Evolutionary conservation across 2,888 invertebrate species (phyloP), one percentile per base, ranked within the genome.

Genomic region (Rapana venosa): DNA sequence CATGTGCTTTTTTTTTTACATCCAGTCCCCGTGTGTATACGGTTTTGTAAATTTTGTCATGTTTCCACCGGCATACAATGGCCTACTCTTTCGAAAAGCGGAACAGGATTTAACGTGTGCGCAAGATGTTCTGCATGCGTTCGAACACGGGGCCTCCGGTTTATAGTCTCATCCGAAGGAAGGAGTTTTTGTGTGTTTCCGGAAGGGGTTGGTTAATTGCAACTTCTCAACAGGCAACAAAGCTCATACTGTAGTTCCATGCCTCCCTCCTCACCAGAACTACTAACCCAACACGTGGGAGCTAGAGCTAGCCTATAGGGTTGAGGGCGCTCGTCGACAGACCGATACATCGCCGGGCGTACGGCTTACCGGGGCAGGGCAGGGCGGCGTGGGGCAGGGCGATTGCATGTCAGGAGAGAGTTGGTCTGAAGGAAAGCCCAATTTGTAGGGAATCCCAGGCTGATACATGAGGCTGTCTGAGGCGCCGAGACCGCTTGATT

Each of bases 381-480:
- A 11, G 35, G 32, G 6, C 79, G 20, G 20, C 35, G 22, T 8
- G 20, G 47, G 26, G 47, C 5, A 26, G 15, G 84, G 84, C 84
- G 47, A 47, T 84, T 58, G 84, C 84, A 84, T 86, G 86, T 86
- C 86, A 86, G 86, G 61, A 58, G 2, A 6, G 61, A 61, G n/a
- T 86, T 86, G 58, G 30, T 47, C 32, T 66, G 61, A 30, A 86
- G 66, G 61, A 61, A 32, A 32, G 32, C 15, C 32, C 30, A 66
- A 61, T 86, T 86, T 86, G 86, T 35, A 30, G 2, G 35, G n/a
- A n/a, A 26, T 0, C 86, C 35, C 22, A 47, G 26, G 32, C 66
- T 58, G 86, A 86, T 86, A 30, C 86, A 86, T 86, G 86, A 56
- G 32, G 58, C 86, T 86, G 86, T 61, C 86, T 30, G 32, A 35